Evolutionary conservation across 2,113 vertebrate genomes (phyloP).

Genomic region (Nymphicus hollandicus): DNA sequence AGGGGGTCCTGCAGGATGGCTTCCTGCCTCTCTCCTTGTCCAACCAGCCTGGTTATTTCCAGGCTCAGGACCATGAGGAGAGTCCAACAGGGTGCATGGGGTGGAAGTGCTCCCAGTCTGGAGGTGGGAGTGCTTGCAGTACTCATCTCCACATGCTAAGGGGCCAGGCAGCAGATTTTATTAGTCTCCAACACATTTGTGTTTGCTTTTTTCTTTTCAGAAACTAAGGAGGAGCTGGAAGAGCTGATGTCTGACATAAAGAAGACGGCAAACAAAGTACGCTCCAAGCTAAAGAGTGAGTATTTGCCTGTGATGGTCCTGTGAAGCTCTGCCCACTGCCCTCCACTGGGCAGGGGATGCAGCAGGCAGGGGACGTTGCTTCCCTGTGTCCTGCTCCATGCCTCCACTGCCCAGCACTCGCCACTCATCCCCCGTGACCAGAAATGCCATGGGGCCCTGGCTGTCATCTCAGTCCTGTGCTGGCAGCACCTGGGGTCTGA

Average conservation of each 20-base stretch:
- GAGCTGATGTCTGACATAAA: slow-evolving; percentile 96
- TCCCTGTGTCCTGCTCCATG: background rate
- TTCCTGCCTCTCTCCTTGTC: too few relatives aligned
- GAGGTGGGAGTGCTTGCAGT: background rate
- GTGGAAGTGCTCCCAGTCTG: background rate
- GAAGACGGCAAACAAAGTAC: slow-evolving; percentile 95
- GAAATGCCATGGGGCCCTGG: background rate
- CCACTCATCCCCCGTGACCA: rapidly evolving
- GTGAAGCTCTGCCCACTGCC: background rate
- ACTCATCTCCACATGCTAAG: rapidly evolving
- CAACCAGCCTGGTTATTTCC: background rate
- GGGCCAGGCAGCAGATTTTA: rapidly evolving
- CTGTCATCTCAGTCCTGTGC: background rate
- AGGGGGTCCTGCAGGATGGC: background rate
- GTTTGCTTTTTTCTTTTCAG: slow-evolving; percentile 68
- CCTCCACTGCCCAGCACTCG: background rate
- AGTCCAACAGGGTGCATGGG: rapidly evolving
- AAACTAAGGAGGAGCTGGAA: slow-evolving; percentile 93
- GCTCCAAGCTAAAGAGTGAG: slow-evolving; percentile 97
- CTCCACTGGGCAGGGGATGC: background rate
- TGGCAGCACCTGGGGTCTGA: background rate
- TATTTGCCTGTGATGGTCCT: background rate
- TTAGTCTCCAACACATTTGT: background rate
- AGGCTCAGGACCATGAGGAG: background rate
- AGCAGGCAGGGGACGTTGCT: background rate